Evolutionary conservation across 1,140 invertebrate species (phyloP).

Genomic region (Armadillidium nasatum): DNA sequence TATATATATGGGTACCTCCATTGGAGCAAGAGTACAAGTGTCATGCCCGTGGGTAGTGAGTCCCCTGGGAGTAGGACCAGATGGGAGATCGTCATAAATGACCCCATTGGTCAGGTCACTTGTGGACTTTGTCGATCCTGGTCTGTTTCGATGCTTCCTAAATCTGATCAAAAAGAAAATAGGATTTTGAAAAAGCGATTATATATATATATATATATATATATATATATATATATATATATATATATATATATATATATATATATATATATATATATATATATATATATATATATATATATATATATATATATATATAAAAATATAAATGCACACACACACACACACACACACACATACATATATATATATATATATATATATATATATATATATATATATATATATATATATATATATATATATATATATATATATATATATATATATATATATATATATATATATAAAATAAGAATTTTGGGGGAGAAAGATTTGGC

Average conservation of each 20-base stretch:
- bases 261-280: slow-evolving; percentile 6
- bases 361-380: neutral
- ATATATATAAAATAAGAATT: neutral
- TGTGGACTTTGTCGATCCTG: slow-evolving; percentile 29
- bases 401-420: slow-evolving; percentile 1
- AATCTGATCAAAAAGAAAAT: slow-evolving; percentile 23
- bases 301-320: neutral
- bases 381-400: neutral
- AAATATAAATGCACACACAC: neutral
- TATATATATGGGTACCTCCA: slow-evolving; percentile 35
- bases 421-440: slow-evolving; percentile 7
- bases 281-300: neutral
- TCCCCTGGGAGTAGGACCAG: slow-evolving; percentile 32
- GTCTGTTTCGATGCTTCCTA: slow-evolving; percentile 29
- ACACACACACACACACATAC: neutral
- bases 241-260: slow-evolving; percentile 6
- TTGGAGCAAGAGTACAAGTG: slow-evolving; percentile 37
- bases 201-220: slow-evolving; percentile 6
- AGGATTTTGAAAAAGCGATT: neutral
- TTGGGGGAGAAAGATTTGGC: too few relatives aligned
- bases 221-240: slow-evolving; percentile 6
- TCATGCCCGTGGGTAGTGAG: slow-evolving; percentile 24
- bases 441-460: slow-evolving; percentile 13
- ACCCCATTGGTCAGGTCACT: slow-evolving; percentile 38
- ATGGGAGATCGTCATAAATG: slow-evolving; percentile 39